Evolutionary conservation across 1,140 invertebrate genomes (phyloP).

Genomic region (Drosophila rhopaloa): DNA sequence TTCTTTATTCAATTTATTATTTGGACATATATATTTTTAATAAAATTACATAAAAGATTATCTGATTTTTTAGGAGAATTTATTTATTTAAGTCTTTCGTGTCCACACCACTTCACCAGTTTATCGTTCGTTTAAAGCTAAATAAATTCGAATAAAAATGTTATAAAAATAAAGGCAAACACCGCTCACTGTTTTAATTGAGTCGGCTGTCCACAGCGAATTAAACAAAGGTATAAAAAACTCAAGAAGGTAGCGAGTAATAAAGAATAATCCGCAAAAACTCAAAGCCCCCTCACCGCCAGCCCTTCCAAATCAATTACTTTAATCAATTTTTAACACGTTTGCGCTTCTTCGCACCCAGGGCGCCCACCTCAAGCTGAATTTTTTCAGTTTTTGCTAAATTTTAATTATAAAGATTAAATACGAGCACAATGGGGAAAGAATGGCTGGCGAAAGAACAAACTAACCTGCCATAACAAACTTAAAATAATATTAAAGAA

Average conservation of each 20-base stretch:
- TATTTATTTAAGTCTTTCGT: background rate
- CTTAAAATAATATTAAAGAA: conserved; percentile 82
- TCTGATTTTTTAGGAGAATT: no score
- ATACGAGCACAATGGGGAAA: conserved; percentile 49
- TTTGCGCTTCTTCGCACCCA: conserved; percentile 61
- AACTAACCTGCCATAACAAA: conserved; percentile 81
- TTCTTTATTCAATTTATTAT: no score
- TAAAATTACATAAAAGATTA: no score
- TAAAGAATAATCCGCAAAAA: conserved; percentile 36
- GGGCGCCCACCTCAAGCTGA: conserved; percentile 34
- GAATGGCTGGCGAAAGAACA: conserved; percentile 15
- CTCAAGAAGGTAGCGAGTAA: background rate
- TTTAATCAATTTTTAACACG: conserved; percentile 82
- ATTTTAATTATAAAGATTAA: conserved; percentile 82
- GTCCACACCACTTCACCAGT: background rate
- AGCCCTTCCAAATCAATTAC: conserved; percentile 70
- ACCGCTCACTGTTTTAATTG: conserved; percentile 16
- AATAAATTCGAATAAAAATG: conserved; percentile 6
- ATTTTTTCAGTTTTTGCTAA: conserved; percentile 53
- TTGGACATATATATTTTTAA: no score
- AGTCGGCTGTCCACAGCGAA: conserved; percentile 19
- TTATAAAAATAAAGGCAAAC: conserved; percentile 20
- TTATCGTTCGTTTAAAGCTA: conserved; percentile 1
- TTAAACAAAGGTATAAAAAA: conserved; percentile 1
- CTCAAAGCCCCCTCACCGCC: conserved; percentile 12